Base-by-base conservation (phyloP, 1,140 invertebrate species). In the Lordiphosa stackelbergi region DNA sequence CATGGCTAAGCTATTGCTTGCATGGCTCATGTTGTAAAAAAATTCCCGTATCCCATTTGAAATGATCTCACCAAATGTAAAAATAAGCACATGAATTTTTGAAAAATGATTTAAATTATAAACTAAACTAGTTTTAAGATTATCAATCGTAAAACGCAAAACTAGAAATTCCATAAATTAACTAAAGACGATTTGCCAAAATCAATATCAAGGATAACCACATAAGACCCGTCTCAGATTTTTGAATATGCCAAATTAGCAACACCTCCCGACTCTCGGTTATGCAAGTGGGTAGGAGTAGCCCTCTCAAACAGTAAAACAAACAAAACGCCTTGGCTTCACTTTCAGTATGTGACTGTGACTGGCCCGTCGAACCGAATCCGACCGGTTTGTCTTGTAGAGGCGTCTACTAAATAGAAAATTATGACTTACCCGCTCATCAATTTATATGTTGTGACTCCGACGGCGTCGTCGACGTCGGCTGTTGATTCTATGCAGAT, bases 401-500 rank as follows among this genome's bases (percentile, higher is more conserved):
- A 55, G 57, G 43, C 51, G 38, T 40, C 43, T 24, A 66, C 63
- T 52, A 59, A 46, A 45, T 34, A 59, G 48, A 45, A 59, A 66
- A 66, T 46, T 66, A 59, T 59, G 64, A 66, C 53, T 45, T 57
- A 68, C 13, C 37, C 46, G 37, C 36, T 45, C 41, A 24, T 42
- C 41, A 34, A 53, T 24, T 35, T 41, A 53, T 47, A 12, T n/a
- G 16, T 22, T 22, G 9, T 34, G 52, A 47, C 7, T 41, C 28
- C 38, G 38, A 9, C 38, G 8, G 12, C 22, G 28, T 31, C 28
- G 28, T 12, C 31, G 34, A 16, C 43, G 51, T 28, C 43, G 71
- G 22, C 28, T 42, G 37, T 35, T 35, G 38, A 55, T 62, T 71
- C 72, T 72, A 68, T 81, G 75, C 75, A 83, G 77, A 81, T 83